Conservation (phyloP, 2,113 vertebrate species). For the Pica pica region DNA sequence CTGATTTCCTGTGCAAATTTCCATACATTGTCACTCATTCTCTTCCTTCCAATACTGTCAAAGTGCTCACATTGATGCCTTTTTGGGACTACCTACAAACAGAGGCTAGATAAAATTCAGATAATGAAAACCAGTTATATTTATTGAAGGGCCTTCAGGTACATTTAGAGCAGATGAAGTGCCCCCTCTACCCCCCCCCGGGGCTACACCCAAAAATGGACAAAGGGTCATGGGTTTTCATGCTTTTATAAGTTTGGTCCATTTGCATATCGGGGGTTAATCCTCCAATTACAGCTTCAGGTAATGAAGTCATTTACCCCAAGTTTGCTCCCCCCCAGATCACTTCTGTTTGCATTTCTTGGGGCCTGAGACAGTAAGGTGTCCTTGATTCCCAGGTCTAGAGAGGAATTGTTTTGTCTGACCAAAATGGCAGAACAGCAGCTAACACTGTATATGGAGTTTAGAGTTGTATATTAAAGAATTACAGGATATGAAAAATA, state of each 20-base stretch:
- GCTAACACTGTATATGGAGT: background rate
- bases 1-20: background rate
- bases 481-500: background rate
- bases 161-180: background rate
- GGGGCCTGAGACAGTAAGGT: background rate
- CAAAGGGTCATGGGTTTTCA: background rate
- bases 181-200: too few species aligned
- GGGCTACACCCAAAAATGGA: background rate
- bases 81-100: background rate
- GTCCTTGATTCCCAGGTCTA: background rate
- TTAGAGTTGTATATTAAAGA: background rate
- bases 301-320: background rate
- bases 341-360: background rate
- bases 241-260: background rate
- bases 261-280: background rate
- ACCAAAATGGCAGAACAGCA: background rate
- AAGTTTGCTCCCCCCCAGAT: background rate
- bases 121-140: background rate
- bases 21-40: background rate
- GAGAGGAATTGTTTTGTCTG: background rate
- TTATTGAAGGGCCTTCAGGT: background rate
- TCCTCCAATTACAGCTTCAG: background rate
- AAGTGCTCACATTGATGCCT: background rate
- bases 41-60: background rate
- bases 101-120: background rate